Base-by-base conservation (phyloP, 2,797 vertebrate species). In the Forpus xanthops region DNA sequence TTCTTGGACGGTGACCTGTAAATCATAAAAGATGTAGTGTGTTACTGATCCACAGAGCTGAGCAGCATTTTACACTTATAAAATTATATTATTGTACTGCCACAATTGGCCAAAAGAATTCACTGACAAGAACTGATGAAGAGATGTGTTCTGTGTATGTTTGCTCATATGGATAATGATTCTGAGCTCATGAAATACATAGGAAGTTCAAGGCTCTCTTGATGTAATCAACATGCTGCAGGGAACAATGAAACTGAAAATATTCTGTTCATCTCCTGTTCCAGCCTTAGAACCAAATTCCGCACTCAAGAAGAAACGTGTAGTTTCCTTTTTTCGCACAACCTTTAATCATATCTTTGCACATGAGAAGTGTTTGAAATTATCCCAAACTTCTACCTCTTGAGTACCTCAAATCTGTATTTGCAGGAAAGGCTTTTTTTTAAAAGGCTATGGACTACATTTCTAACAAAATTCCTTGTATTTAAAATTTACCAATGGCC, bases 1-100 rank as follows among this genome's bases (percentile, higher is more conserved):
- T 73, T 87, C 65, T 47, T 37, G 33, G 24, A 20, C 42, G 47
- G 20, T 39, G 42, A 64, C 24, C 15, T 73, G n/a, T n/a, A 65
- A 35, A 49, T 60, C 21, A n/a, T 9, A 53, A 47, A 50, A 45
- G 41, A 85, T 1, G 4, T 39, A 47, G 20, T 0, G 0, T 35
- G 30, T 44, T 62, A 60, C 11, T 2, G 12, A 11, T 39, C 33
- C 31, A 19, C 15, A 68, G 8, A 72, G 33, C 20, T 42, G 13
- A 83, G 49, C 28, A 81, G 21, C 73, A 37, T 30, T 41, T 52
- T 70, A 65, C 15, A 45, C 15, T 35, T 74, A 25, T 23, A 78
- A 79, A 83, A 75, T 72, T 25, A 5, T 52, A 16, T 44, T 47
- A 31, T 10, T 86, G 60, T 61, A 55, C 30, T 28, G 25, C 19